These are phyloP conservation scores for Tetragnatha montana DNA, from an alignment of 2,888 invertebrate genomes.

Conservation along the genomic window DNA sequence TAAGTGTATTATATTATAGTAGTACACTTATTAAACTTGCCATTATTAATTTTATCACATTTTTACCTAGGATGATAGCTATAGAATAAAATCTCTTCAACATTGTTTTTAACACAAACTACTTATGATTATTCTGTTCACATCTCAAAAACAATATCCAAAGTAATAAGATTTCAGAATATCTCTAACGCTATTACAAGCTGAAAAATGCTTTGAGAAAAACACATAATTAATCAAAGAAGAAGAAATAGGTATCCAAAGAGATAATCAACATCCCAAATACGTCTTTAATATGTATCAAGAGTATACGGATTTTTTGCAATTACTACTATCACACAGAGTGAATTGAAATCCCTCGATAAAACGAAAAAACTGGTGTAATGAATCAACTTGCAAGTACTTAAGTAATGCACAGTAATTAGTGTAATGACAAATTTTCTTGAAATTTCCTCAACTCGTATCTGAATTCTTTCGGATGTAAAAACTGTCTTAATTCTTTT, in stretches of 20 bases:
- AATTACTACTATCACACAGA: not conserved
- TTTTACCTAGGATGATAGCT: no score
- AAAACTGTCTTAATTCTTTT: not conserved
- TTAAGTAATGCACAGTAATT: not conserved
- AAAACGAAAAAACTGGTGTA: not conserved
- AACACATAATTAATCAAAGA: not conserved
- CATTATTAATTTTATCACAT: no score
- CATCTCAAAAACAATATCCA: no score
- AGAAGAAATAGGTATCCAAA: not conserved
- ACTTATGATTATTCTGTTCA: no score
- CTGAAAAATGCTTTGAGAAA: not conserved
- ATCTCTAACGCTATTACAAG: not conserved
- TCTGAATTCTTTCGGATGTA: not conserved
- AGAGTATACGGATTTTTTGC: not conserved
- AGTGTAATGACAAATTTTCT: not conserved
- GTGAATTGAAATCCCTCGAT: not conserved
- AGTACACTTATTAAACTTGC: no score
- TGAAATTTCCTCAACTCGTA: not conserved
- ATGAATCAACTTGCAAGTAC: not conserved
- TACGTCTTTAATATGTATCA: not conserved
- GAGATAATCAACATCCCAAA: not conserved
- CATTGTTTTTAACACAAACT: no score
- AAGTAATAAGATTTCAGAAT: not conserved
- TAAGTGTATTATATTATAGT: no score
- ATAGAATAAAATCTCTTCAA: no score